Base-by-base conservation (phyloP, 2,113 vertebrate species). In the Lonchura striata region DNA sequence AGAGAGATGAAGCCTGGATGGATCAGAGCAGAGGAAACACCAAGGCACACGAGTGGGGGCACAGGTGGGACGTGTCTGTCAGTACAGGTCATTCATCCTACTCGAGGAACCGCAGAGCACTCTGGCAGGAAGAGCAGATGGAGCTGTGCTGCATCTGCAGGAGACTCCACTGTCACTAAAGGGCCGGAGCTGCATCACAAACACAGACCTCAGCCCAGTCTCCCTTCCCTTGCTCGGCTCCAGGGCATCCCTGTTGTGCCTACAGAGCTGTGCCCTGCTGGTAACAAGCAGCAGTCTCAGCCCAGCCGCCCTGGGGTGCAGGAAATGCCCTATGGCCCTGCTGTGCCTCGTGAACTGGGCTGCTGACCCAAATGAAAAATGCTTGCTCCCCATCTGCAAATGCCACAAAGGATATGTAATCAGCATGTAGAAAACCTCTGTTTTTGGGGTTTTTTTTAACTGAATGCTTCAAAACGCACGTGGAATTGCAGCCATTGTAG, bases 181-280 rank as follows among this genome's bases (percentile, higher is more conserved):
- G 25, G 18, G 15, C 2, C 35, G 27, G 44, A n/a, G 37, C 52
- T 66, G 63, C 33, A 3, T 3, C 5, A 1, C 27, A 50, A 20
- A 56, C 0, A 2, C 31, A 28, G 57, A 44, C 16, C 28, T 35
- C 27, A 57, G 18, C 53, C 57, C 28, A 24, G n/a, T 50, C 44
- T 56, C 44, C 57, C 59, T 8, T 27, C 0, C 1, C 44, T 12
- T 44, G 41, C 41, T 0, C 1, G 52, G 57, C n/a, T 44, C 5
- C 52, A 0, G 2, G 59, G 35, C 42, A 10, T 13, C 65, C 33
- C 49, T 0, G 2, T 37, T 4, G 41, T 16, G 15, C 61, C 56
- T 1, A 1, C 22, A n/a, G 63, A 21, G 47, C 56, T 1, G 2
- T 15, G 50, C 20, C 57, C 28, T 2, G 13, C 31, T 1, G 4